Evolutionary conservation across 2,113 vertebrate genomes (phyloP).

Genomic region (Epinephelus fuscoguttatus): DNA sequence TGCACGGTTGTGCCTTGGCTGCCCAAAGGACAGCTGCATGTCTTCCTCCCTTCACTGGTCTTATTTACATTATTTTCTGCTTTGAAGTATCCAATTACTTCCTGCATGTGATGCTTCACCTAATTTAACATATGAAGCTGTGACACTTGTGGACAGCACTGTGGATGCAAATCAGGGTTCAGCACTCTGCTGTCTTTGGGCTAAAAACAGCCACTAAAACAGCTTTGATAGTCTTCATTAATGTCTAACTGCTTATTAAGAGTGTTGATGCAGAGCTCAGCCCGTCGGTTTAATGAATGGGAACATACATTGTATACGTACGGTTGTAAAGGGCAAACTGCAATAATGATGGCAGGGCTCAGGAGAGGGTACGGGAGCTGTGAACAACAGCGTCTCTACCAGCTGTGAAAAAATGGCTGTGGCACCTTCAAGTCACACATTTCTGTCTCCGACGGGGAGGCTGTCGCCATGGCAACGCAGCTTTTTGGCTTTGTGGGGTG

Average conservation of each 20-base stretch:
- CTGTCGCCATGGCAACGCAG: slow-evolving; percentile 76
- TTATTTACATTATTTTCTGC: slow-evolving; percentile 59
- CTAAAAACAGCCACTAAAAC: background rate
- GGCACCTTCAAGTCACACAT: slow-evolving; percentile 77
- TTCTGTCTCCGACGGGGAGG: slow-evolving; percentile 62
- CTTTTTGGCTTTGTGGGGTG: slow-evolving; percentile 72
- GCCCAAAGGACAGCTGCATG: slow-evolving; percentile 46
- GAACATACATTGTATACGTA: slow-evolving; percentile 17
- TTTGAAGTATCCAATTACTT: slow-evolving; percentile 53
- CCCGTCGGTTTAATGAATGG: slow-evolving; percentile 50
- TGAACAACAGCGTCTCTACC: slow-evolving; percentile 56
- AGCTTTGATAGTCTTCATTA: slow-evolving; percentile 49
- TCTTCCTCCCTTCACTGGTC: slow-evolving; percentile 40
- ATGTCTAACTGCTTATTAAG: slow-evolving; percentile 31
- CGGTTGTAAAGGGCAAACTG: slow-evolving; percentile 32
- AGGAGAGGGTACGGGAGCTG: slow-evolving; percentile 33
- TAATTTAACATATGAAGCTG: slow-evolving; percentile 33
- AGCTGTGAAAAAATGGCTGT: slow-evolving; percentile 71
- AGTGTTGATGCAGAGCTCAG: slow-evolving; percentile 37
- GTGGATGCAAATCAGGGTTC: slow-evolving; percentile 18
- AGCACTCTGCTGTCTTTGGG: slow-evolving; percentile 9
- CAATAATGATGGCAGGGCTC: slow-evolving; percentile 37
- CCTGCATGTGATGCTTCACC: slow-evolving; percentile 40
- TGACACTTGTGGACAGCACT: slow-evolving; percentile 21
- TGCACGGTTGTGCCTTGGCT: slow-evolving; percentile 39